Evolutionary conservation across 2,113 vertebrate species (phyloP), one percentile per base, ranked within the genome.

Genomic region (Athene cunicularia): DNA sequence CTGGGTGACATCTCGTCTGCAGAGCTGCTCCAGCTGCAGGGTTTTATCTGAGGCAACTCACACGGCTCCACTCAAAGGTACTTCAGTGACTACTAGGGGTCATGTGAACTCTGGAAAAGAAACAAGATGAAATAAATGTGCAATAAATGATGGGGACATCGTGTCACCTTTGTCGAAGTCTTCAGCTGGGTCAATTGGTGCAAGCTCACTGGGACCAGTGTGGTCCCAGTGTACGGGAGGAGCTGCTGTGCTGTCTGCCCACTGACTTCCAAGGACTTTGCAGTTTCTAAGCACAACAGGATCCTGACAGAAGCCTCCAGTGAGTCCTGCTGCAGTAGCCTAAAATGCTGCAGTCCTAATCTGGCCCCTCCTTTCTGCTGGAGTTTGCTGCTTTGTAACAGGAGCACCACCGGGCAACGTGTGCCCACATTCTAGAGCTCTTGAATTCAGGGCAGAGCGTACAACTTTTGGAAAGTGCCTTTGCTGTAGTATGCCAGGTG

Each of bases 331-430:
- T 60, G 47, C 62, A 41, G 39, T 22, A 64, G 56, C 76, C 21
- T 47, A 2, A 50, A 77, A 12, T 2, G 41, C 33, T 47, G 43
- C 68, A 53, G 63, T 64, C 17, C 37, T 14, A 0, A 1, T 7
- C 5, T 49, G 18, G 19, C 5, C 67, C 45, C n/a, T 76, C 45
- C 59, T 52, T 55, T 27, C 68, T 62, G 89, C 58, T 33, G 68
- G 67, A 2, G 50, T 12, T 33, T 62, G 74, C 27, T 37, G 71
- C 71, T 47, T 9, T 32, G 24, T 21, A 60, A 26, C 75, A 41
- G 27, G 6, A 56, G 53, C 12, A 7, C n/a, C 60, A 30, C 1
- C 14, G 52, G 52, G 52, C 37, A 11, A 0, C 0, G 2, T 5
- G 62, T n/a, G 63, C 63, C 68, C 16, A 4, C 1, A 2, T 3